Evolutionary conservation across 1,140 invertebrate genomes (phyloP), one percentile per base, ranked within the genome.

Genomic region (Liolophura sinensis): DNA sequence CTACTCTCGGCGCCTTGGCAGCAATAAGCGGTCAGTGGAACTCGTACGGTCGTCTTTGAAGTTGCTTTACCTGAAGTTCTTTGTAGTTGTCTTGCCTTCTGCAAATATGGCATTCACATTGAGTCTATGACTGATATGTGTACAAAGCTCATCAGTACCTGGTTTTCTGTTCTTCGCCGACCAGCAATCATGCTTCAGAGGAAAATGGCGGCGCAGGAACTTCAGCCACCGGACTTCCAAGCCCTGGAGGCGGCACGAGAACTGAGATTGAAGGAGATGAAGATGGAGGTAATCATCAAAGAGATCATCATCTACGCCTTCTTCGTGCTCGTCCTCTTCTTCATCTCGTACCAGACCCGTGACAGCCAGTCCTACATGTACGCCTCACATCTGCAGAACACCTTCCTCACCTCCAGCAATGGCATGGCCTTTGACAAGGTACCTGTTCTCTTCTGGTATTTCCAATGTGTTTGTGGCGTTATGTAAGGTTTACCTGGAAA

Each of bases 231-330:
- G 22, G 82, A 84, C 67, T 65, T 67, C 3, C 71, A 74, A 58
- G 69, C 70, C 1, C 67, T 85, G 25, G 73, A 75, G 15, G 68
- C 72, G 60, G 71, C 79, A 22, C 73, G 82, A 60, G 72, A 77
- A 62, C 61, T 62, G 14, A 72, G 86, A 25, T 51, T 86, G 61
- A 86, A 85, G 67, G 86, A 87, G 67, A 74, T 87, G 7, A 78
- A 86, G 69, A 87, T 87, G 84, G 84, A 83, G 63, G 76, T 74
- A 7, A 82, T 88, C 24, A 62, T 87, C 1, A 85, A 84, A 69
- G 86, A 87, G 67, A 85, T 87, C 24, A 61, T 77, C 0, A 72
- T 81, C 11, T 85, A 84, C 68, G 63, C 77, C 9, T 73, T 83
- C 58, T 85, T 83, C 68, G 73, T 82, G 9, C 62, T 82, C 4